Percentiles rank a stretch among this genome's conserved stretches.
Evolutionary conservation across 2,888 invertebrate species (phyloP).

Genomic region (Himalopsyche kuldschensis): DNA sequence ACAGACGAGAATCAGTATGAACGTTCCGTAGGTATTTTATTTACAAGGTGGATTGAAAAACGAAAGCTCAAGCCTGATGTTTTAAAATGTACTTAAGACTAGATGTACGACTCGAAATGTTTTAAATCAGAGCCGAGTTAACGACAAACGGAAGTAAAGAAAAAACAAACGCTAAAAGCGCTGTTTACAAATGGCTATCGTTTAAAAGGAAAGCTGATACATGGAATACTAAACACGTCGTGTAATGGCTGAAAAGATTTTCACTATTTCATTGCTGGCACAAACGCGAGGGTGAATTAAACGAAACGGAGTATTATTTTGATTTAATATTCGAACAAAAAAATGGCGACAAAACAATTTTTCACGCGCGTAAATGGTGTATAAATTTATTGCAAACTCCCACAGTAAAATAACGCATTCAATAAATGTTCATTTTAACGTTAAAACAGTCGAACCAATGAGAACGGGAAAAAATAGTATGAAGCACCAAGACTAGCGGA

Average conservation of each 20-base stretch:
- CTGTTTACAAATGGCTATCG: not conserved
- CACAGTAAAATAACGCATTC: no score
- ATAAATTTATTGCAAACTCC: no score
- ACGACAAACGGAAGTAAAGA: not conserved
- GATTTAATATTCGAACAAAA: not conserved
- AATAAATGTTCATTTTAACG: no score
- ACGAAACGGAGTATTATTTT: not conserved
- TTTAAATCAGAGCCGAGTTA: not conserved
- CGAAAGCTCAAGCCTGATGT: not conserved
- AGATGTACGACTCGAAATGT: not conserved
- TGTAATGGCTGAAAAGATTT: not conserved
- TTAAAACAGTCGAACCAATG: no score
- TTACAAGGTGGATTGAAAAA: not conserved
- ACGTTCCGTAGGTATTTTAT: not conserved
- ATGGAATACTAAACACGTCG: not conserved
- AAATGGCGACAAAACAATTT: no score
- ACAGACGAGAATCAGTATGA: no score
- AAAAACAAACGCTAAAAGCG: not conserved
- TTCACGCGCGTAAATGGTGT: no score
- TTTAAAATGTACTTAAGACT: not conserved
- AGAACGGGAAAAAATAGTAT: no score
- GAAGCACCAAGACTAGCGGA: no score
- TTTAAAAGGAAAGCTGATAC: not conserved
- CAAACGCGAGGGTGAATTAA: not conserved
- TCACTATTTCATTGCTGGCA: not conserved